phyloP scores from a whole-genome alignment of 2,888 invertebrate genomes.

The Pseudoips prasinana region DNA sequence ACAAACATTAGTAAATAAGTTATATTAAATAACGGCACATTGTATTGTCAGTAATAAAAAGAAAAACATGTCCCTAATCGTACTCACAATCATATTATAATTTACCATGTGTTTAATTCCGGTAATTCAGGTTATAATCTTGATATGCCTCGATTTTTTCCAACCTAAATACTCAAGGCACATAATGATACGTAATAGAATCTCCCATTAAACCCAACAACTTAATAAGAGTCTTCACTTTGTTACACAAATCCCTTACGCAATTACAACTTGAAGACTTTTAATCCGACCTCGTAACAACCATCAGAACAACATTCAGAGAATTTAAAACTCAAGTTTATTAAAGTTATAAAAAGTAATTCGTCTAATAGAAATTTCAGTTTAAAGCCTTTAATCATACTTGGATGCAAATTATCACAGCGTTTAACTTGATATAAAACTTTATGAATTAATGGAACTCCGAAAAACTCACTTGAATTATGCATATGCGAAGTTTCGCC shows the following conservation, averaged over 20 bases:
- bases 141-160: slow-evolving; percentile 8
- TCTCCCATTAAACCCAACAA: slow-evolving; percentile 5
- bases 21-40: no score
- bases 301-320: slow-evolving; percentile 5
- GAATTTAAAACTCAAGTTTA: slow-evolving; percentile 7
- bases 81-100: no score
- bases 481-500: slow-evolving; percentile 52
- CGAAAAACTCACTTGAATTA: slow-evolving; percentile 35
- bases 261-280: slow-evolving; percentile 12
- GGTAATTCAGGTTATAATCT: slow-evolving; percentile 16
- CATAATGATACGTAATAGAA: slow-evolving; percentile 10
- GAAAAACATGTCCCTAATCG: no score
- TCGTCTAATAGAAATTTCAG: slow-evolving; percentile 10
- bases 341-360: slow-evolving; percentile 11
- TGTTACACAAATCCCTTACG: slow-evolving; percentile 5
- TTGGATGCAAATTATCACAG: slow-evolving; percentile 5
- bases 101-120: neutral
- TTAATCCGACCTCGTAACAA: slow-evolving; percentile 1
- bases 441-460: slow-evolving; percentile 19
- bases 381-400: slow-evolving; percentile 11
- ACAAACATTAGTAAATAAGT: no score
- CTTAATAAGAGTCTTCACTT: slow-evolving; percentile 8
- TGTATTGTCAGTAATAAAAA: no score
- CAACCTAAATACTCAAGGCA: slow-evolving; percentile 3
- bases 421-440: slow-evolving; percentile 4